Percentiles rank a stretch among this genome's conserved stretches.
These are phyloP conservation scores for Caenorhabditis japonica DNA, from an alignment of 2,888 invertebrate species.

Conservation along the genomic window DNA sequence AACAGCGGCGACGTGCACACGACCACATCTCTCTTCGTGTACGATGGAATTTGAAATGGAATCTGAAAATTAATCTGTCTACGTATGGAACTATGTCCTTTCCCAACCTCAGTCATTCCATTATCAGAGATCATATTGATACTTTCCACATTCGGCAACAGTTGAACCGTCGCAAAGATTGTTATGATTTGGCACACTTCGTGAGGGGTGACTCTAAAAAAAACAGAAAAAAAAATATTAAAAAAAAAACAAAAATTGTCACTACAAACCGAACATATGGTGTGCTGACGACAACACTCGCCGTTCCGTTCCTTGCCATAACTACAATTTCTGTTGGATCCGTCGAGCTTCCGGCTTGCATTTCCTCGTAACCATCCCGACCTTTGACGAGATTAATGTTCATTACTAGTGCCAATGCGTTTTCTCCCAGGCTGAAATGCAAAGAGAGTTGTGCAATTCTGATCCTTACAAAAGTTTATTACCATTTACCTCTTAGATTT, in stretches of 20 bases:
- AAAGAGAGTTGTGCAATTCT: no score
- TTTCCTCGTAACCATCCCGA: slow-evolving; percentile 15
- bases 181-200: slow-evolving; percentile 54
- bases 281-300: slow-evolving; percentile 31
- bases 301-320: slow-evolving; percentile 20
- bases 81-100: no score
- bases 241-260: not conserved
- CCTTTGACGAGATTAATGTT: slow-evolving; percentile 26
- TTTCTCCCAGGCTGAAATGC: slow-evolving; percentile 35
- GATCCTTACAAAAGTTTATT: no score
- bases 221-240: not conserved
- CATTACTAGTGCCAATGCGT: slow-evolving; percentile 43
- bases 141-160: slow-evolving; percentile 41
- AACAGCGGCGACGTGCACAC: slow-evolving; percentile 63
- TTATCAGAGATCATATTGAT: slow-evolving; percentile 43
- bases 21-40: slow-evolving; percentile 45
- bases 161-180: slow-evolving; percentile 45
- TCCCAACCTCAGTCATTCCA: slow-evolving; percentile 32
- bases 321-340: slow-evolving; percentile 32
- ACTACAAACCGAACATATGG: slow-evolving; percentile 20
- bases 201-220: slow-evolving; percentile 56
- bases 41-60: slow-evolving; percentile 43
- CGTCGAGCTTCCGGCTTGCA: slow-evolving; percentile 18
- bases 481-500: slow-evolving; percentile 27
- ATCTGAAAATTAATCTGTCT: slow-evolving; percentile 28